Conservation (phyloP, 2,113 vertebrate species). For the Progne subis region DNA sequence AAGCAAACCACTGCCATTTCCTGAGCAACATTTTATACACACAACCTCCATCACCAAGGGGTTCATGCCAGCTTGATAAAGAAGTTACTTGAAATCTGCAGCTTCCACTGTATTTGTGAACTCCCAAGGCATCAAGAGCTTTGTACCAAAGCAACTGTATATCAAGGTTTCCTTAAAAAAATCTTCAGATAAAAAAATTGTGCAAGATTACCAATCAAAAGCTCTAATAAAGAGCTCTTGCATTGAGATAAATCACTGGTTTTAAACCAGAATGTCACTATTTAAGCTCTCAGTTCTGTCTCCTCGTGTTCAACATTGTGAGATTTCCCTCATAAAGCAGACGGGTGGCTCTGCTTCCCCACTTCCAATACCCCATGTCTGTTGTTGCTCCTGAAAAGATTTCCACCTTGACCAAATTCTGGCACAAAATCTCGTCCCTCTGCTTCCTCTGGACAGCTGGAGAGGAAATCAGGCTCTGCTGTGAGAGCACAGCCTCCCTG, state of each 20-base stretch:
- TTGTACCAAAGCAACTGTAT: not conserved
- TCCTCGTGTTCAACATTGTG: rapidly evolving
- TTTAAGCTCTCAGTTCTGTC: not conserved
- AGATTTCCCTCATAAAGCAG: not conserved
- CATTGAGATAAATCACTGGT: not conserved
- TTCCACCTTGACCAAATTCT: not conserved
- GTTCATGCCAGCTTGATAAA: not conserved
- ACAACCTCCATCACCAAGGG: not conserved
- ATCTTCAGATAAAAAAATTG: not conserved
- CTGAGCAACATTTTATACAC: not conserved
- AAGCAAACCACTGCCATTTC: conserved; percentile 26
- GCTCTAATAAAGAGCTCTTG: not conserved
- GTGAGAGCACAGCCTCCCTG: not conserved
- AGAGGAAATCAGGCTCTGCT: conserved; percentile 1
- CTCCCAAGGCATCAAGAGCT: not conserved
- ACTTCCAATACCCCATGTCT: not conserved
- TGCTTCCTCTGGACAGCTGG: conserved; percentile 3
- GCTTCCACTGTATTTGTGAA: not conserved
- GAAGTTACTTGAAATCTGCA: not conserved
- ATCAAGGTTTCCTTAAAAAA: not conserved
- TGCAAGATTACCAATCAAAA: not conserved
- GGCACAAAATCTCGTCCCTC: not conserved
- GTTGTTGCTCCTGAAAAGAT: not conserved
- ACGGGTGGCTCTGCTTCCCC: not conserved
- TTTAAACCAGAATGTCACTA: not conserved